Base-by-base conservation (phyloP, 2,113 vertebrate species). In the Dryoscopus gambensis region DNA sequence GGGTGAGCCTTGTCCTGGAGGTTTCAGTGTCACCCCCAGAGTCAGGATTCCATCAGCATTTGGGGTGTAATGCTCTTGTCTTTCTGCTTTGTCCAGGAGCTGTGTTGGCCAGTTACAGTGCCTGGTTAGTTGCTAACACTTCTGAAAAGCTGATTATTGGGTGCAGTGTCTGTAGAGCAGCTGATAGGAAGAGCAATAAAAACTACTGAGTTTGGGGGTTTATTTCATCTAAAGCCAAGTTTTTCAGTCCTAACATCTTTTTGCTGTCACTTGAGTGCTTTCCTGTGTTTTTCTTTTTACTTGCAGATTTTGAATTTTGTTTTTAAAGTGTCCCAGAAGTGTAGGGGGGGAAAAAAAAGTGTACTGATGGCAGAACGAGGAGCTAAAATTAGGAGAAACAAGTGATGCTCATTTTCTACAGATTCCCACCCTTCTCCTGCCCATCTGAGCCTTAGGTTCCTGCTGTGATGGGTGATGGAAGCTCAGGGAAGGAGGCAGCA, bases 401-500 rank as follows among this genome's bases (percentile, higher is more conserved):
- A 33, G 20, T 19, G 6, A 56, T 67, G n/a, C 37, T 64, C 6
- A 25, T 74, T 86, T 85, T 74, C 59, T 67, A 22, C 28, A 50
- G 31, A 37, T 57, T 90, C 50, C 23, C 2, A 2, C 55, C 23
- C 20, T 69, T 74, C 17, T 83, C 16, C 42, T 85, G 37, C 71
- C 31, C 52, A 10, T 2, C 1, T 31, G 83, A 76, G 18, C 30
- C 56, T 57, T 2, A 19, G 59, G 11, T 59, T 75, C 46, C 27
- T 74, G 68, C 49, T 0, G 0, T 33, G 70, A 8, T 23, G 21
- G 35, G 0, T 33, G 70, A 12, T 27, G 21, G 35, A 15, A 31
- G 25, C 55, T 65, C 13, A 11, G 7, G 73, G 35, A 67, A 42
- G 67, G 67, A 60, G 68, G 31, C 2, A 2, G 40, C 44, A 52